A percentile compares a stretch with the other conserved stretches of the same genome.
These are phyloP conservation scores for Monochamus alternatus DNA, from an alignment of 2,888 invertebrate species.

Conservation along the genomic window DNA sequence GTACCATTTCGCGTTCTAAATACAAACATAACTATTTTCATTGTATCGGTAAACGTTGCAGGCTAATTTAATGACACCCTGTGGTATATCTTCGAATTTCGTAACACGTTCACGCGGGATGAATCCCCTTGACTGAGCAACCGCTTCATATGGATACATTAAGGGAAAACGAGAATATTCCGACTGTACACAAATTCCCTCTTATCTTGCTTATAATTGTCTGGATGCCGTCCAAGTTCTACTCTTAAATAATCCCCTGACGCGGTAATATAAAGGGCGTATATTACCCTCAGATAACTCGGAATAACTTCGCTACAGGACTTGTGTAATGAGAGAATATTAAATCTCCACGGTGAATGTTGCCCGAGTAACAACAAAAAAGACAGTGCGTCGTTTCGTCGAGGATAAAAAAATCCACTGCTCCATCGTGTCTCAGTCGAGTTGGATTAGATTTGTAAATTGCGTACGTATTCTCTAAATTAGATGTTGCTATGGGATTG, in stretches of 20 bases:
- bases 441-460: no score
- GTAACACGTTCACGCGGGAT: no score
- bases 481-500: no score
- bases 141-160: not conserved
- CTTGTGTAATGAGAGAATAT: conserved; percentile 3
- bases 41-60: no score
- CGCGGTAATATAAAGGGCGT: conserved; percentile 17
- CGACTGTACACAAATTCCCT: conserved; percentile 19
- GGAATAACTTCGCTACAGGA: conserved; percentile 3
- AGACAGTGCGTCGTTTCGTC: not conserved
- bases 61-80: no score
- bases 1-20: no score
- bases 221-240: conserved; percentile 27
- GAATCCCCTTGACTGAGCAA: not conserved
- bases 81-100: no score
- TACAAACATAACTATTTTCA: no score
- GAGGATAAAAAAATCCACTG: not conserved
- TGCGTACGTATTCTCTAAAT: no score
- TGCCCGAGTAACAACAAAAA: not conserved
- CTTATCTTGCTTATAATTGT: conserved; percentile 24
- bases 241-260: conserved; percentile 25
- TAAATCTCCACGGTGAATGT: not conserved
- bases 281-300: conserved; percentile 8
- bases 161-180: not conserved
- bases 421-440: no score